Percentiles rank a stretch among this genome's conserved stretches.
These are phyloP conservation scores for Schizopygopsis malacanthus DNA, from an alignment of 2,797 vertebrate species.

Conservation along the genomic window DNA sequence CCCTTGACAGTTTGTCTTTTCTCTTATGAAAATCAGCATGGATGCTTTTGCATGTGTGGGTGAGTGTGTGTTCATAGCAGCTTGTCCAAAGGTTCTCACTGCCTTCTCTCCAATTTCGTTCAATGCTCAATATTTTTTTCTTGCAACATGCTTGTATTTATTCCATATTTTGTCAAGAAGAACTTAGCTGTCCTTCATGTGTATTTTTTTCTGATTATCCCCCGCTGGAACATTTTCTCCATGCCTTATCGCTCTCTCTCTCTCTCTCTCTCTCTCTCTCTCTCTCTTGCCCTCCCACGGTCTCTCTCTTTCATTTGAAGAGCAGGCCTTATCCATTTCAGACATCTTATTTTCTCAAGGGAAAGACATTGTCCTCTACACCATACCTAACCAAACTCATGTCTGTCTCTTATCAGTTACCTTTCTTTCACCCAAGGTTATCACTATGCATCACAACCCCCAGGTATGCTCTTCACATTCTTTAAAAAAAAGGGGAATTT, in stretches of 20 bases:
- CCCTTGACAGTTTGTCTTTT: conserved; percentile 27
- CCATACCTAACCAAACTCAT: conserved; percentile 45
- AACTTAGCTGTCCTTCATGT: conserved; percentile 45
- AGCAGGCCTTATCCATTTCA: conserved; percentile 68
- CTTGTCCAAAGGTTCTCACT: background rate
- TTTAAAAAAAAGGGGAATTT: conserved; percentile 48
- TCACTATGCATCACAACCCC: conserved; percentile 55
- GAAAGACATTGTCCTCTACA: conserved; percentile 67
- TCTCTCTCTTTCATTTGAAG: conserved; percentile 59
- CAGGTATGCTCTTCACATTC: conserved; percentile 67
- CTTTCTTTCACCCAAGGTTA: conserved; percentile 65
- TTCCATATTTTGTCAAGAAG: background rate
- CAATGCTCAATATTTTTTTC: background rate
- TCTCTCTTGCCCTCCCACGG: background rate
- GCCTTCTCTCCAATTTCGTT: background rate
- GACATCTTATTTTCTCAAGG: conserved; percentile 75
- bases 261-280: conserved; percentile 39
- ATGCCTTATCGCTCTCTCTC: conserved; percentile 56
- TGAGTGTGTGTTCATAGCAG: conserved; percentile 12
- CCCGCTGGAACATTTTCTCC: conserved; percentile 59
- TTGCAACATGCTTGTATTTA: conserved; percentile 2
- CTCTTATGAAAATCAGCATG: conserved; percentile 15
- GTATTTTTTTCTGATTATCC: conserved; percentile 15
- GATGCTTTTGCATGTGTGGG: background rate
- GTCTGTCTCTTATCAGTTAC: conserved; percentile 56